These are phyloP conservation scores for Chironomus riparius DNA, from an alignment of 2,888 invertebrate genomes.

Conservation along the genomic window DNA sequence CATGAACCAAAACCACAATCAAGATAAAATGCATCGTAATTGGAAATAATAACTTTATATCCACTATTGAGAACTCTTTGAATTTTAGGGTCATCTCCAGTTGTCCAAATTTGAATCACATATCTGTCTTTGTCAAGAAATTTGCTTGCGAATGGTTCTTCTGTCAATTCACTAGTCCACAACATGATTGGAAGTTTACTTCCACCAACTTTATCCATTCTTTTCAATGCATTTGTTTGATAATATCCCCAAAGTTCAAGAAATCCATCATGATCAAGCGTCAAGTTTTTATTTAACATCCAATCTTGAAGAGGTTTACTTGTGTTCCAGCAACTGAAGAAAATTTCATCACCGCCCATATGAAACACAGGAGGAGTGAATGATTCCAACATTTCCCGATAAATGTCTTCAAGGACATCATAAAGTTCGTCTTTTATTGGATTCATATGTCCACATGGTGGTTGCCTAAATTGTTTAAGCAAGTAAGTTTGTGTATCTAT, in stretches of 20 bases:
- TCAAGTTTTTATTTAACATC: slow-evolving; percentile 52
- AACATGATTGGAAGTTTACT: slow-evolving; percentile 52
- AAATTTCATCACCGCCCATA: slow-evolving; percentile 72
- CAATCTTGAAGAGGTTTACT: slow-evolving; percentile 52
- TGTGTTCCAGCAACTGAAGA: slow-evolving; percentile 58
- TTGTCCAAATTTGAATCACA: slow-evolving; percentile 69
- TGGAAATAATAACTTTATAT: slow-evolving; percentile 63
- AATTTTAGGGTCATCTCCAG: slow-evolving; percentile 50
- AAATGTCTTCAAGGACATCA: slow-evolving; percentile 53
- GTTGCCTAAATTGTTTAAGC: background rate
- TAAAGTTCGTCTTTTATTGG: slow-evolving; percentile 56
- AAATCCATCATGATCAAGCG: slow-evolving; percentile 46
- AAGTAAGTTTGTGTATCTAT: too few species aligned
- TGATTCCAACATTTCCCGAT: slow-evolving; percentile 53
- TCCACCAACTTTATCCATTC: slow-evolving; percentile 35
- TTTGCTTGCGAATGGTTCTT: slow-evolving; percentile 48
- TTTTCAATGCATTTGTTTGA: slow-evolving; percentile 46
- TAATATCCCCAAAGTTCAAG: slow-evolving; percentile 58
- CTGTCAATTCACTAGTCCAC: slow-evolving; percentile 68
- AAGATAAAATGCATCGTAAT: slow-evolving; percentile 68
- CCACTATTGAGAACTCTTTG: slow-evolving; percentile 54
- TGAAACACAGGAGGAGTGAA: slow-evolving; percentile 57
- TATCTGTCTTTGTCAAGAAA: slow-evolving; percentile 58
- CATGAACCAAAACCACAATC: slow-evolving; percentile 72
- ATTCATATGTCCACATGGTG: slow-evolving; percentile 50